Evolutionary conservation across 2,113 vertebrate species (phyloP), one percentile per base, ranked within the genome.

Genomic region (Struthio camelus): DNA sequence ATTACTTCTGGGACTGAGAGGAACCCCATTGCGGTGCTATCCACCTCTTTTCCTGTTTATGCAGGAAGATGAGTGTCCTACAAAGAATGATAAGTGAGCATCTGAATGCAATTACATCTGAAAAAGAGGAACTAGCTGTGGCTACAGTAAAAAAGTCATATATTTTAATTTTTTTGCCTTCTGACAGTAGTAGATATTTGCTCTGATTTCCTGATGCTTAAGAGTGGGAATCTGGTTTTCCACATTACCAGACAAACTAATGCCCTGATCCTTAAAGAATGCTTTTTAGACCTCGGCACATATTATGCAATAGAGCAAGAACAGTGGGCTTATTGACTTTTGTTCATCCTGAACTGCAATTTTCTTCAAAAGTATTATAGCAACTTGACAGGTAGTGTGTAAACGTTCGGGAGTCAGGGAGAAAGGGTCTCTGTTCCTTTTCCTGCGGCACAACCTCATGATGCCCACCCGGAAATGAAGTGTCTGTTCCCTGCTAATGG

Each of bases 11-110:
- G 83, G 64, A 4, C 46, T 3, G 24, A 9, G 59, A 81, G 77
- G 65, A 71, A 6, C 90, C 65, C 70, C 34, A 67, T 79, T 17
- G 30, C 7, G 0, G 85, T 62, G 2, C 62, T 14, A 40, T 84
- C 40, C 23, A 0, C 65, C 90, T 54, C 92, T 95, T 95, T 97
- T 95, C 92, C 94, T 96, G 95, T 96, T 96, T 93, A 96, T 79
- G 69, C 46, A 38, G 79, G 82, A 93, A 91, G 78, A 42, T 87
- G 92, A 97, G 59, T 18, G 50, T 69, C 36, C 73, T 0, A 2
- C 2, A 3, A 87, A 9, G 94, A 95, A 96, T 25, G 85, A n/a
- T 32, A 80, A 82, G 58, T 24, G 70, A 90, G 27, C 86, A 14
- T 6, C 72, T 8, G 58, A 22, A 3, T 18, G 53, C 71, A 69